phyloP scores from a whole-genome alignment of 2,888 invertebrate species.

The Clostera curtula region DNA sequence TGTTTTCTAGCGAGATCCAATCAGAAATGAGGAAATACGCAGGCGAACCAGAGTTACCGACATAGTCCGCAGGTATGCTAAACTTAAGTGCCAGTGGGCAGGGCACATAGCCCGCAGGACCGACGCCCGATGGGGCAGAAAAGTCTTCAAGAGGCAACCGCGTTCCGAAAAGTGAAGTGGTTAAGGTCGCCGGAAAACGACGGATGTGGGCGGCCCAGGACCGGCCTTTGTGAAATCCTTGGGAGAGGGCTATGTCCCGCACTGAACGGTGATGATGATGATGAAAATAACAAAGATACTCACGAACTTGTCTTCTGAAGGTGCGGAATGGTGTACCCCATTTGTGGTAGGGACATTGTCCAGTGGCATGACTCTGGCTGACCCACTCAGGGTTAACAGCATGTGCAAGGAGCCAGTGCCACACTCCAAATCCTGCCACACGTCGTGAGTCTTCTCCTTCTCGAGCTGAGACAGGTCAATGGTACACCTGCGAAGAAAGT shows the following conservation, averaged over 20 bases:
- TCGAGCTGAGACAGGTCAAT: conserved; percentile 57
- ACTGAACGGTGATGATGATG: conserved; percentile 3
- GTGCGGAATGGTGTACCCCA: conserved; percentile 31
- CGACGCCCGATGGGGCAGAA: no score
- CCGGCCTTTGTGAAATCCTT: no score
- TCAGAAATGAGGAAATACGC: no score
- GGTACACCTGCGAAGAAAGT: conserved; percentile 37
- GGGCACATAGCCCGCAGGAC: no score
- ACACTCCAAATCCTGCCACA: conserved; percentile 61
- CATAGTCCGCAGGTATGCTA: no score
- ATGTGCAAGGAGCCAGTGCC: conserved; percentile 58
- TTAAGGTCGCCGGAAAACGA: no score
- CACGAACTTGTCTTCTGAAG: conserved; percentile 49
- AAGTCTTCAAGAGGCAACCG: no score
- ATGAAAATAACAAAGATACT: conserved; percentile 21
- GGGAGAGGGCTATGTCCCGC: conserved; percentile 4
- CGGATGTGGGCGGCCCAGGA: no score
- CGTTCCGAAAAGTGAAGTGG: no score
- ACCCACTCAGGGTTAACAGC: conserved; percentile 51
- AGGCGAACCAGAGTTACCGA: no score
- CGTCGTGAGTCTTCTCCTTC: conserved; percentile 59
- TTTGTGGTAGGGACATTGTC: conserved; percentile 57
- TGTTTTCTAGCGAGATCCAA: no score
- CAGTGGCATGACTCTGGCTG: conserved; percentile 29
- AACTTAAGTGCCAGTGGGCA: no score